Percentiles rank a stretch among this genome's conserved stretches.
Conservation (phyloP, 1,140 invertebrate species). For the Pectinophora gossypiella region DNA sequence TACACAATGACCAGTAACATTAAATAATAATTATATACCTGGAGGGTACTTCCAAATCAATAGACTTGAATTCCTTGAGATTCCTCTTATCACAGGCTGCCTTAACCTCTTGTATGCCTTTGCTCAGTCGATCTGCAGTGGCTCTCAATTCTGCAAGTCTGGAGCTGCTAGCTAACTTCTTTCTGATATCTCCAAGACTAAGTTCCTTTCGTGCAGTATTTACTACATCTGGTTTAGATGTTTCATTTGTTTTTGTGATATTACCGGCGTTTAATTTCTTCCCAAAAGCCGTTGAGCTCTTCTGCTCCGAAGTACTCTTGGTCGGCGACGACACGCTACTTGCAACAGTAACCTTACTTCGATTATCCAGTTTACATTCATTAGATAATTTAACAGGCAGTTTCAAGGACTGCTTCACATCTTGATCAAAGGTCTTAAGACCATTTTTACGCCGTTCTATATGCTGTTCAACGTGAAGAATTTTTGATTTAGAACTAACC, state of each 20-base stretch:
- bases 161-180: conserved; percentile 78
- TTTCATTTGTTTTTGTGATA: conserved; percentile 27
- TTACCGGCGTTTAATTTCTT: conserved; percentile 50
- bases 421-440: background rate
- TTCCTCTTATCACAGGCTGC: conserved; percentile 63
- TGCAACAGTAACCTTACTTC: too few relatives aligned
- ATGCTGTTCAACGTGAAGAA: conserved; percentile 76
- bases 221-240: conserved; percentile 45
- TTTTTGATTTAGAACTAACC: conserved; percentile 76
- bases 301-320: conserved; percentile 1
- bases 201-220: conserved; percentile 75
- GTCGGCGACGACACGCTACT: too few relatives aligned
- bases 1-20: background rate
- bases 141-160: conserved; percentile 81
- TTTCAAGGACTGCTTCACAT: too few relatives aligned
- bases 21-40: conserved; percentile 70
- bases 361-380: too few relatives aligned
- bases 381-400: too few relatives aligned
- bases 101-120: conserved; percentile 73
- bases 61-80: conserved; percentile 82
- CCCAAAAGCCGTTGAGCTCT: conserved; percentile 23
- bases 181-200: conserved; percentile 80
- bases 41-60: conserved; percentile 82
- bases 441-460: too few relatives aligned
- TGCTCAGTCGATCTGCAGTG: conserved; percentile 77